These are phyloP conservation scores for Fulica atra DNA, from an alignment of 2,113 vertebrate genomes.

Conservation along the genomic window DNA sequence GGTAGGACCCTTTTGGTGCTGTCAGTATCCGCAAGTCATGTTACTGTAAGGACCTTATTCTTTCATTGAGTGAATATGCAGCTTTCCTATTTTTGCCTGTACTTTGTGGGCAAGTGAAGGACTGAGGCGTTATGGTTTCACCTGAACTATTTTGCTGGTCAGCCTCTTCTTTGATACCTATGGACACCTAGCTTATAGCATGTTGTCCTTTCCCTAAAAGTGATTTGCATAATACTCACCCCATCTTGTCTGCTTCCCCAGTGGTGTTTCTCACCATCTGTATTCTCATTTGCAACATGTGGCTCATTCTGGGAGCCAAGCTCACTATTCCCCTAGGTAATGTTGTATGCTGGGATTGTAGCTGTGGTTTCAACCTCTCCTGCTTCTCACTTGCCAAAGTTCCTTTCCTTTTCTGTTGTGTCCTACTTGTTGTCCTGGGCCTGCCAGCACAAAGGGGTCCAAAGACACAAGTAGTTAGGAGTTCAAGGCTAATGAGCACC, in stretches of 20 bases:
- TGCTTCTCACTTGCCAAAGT: background rate
- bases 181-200: background rate
- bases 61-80: background rate
- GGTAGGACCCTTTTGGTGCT: background rate
- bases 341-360: background rate
- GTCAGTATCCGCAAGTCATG: background rate
- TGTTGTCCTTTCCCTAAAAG: background rate
- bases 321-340: background rate
- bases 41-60: background rate
- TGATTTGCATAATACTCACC: fast-evolving
- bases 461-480: background rate
- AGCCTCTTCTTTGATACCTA: background rate
- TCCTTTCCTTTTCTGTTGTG: background rate
- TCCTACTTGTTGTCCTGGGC: background rate
- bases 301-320: background rate
- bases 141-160: background rate
- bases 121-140: background rate
- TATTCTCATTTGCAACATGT: background rate
- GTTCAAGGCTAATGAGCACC: background rate
- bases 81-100: background rate
- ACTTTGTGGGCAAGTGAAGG: background rate
- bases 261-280: background rate
- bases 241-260: background rate
- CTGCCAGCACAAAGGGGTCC: background rate
- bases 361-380: background rate